A percentile compares a stretch with the other conserved stretches of the same genome.
Evolutionary conservation across 1,140 invertebrate genomes (phyloP).

Genomic region (Pristionchus pacificus): DNA sequence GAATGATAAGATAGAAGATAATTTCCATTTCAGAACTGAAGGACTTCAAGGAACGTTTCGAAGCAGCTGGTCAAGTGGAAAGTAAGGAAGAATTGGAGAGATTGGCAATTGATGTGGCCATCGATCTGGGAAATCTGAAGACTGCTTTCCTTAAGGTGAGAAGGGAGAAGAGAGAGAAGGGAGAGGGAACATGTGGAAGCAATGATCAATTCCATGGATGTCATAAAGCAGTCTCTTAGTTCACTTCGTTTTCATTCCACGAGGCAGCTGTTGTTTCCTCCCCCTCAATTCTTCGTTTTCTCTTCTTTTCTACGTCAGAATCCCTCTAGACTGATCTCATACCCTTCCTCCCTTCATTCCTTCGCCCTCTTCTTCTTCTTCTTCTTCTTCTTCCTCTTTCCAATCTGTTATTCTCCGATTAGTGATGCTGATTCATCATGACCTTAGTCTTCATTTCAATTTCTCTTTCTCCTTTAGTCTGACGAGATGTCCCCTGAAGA

Average conservation of each 20-base stretch:
- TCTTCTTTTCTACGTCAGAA: not conserved
- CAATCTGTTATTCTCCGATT: conserved; percentile 4
- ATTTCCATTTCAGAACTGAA: conserved; percentile 42
- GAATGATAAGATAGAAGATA: too few species aligned
- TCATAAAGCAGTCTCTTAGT: too few species aligned
- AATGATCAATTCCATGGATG: too few species aligned
- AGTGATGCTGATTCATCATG: too few species aligned
- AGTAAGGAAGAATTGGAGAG: conserved; percentile 36
- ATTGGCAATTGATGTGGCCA: conserved; percentile 43
- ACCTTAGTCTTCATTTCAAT: conserved; percentile 9
- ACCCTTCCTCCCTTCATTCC: not conserved
- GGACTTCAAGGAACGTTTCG: conserved; percentile 54
- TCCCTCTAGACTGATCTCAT: conserved; percentile 7
- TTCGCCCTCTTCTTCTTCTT: not conserved
- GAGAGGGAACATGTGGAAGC: too few species aligned
- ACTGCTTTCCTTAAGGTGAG: conserved; percentile 47
- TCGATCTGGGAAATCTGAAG: conserved; percentile 51
- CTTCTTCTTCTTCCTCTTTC: conserved; percentile 2
- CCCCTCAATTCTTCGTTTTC: not conserved
- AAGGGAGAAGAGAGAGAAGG: too few species aligned
- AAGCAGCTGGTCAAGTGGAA: conserved; percentile 38
- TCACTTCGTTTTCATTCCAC: too few species aligned
- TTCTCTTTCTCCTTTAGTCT: conserved; percentile 28
- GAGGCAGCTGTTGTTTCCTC: too few species aligned
- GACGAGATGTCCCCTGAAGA: conserved; percentile 55